Base-by-base conservation (phyloP, 2,888 invertebrate species). In the Rutpela maculata region DNA sequence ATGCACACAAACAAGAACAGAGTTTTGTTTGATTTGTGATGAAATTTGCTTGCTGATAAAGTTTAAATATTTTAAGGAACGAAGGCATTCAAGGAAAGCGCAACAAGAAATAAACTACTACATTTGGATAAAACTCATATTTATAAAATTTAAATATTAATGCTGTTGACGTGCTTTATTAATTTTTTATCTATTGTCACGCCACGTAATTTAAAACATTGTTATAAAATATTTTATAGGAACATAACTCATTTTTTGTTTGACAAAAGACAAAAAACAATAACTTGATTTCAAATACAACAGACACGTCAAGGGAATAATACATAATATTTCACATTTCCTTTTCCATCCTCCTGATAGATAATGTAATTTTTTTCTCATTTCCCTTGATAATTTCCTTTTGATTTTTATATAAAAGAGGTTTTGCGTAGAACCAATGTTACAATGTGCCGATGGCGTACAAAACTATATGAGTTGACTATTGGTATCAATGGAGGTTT, bases 321-420 rank as follows among this genome's bases (percentile, higher is more conserved):
- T 74, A 66, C 67, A 59, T 67, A 67, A 73, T 31, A 74, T 38
- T 69, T 74, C 67, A 43, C 35, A 59, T 74, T 74, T 74, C 57
- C 67, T 43, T 31, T 59, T 67, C 55, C 66, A 70, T 72, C 71
- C 62, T 63, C 55, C 63, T 19, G 63, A 63, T 67, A 60, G 67
- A 74, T 74, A 67, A 74, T 67, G 38, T 74, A 59, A 74, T 68
- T 68, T 63, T 63, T 63, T 72, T 67, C 68, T 67, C 74, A 74
- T 74, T 74, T 74, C 74, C 74, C 74, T 60, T 67, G 74, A 67
- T 74, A 74, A 74, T 74, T 74, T 74, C 5, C 35, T 73, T 66
- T 55, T 15, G 66, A 68, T 68, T 74, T 74, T 74, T 50, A 38
- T 60, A 43, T 10, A 59, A 63, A 18, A 63, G 6, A 17, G 19